These are phyloP conservation scores for Aphodius granarius DNA, from an alignment of 2,888 invertebrate genomes.

Conservation along the genomic window DNA sequence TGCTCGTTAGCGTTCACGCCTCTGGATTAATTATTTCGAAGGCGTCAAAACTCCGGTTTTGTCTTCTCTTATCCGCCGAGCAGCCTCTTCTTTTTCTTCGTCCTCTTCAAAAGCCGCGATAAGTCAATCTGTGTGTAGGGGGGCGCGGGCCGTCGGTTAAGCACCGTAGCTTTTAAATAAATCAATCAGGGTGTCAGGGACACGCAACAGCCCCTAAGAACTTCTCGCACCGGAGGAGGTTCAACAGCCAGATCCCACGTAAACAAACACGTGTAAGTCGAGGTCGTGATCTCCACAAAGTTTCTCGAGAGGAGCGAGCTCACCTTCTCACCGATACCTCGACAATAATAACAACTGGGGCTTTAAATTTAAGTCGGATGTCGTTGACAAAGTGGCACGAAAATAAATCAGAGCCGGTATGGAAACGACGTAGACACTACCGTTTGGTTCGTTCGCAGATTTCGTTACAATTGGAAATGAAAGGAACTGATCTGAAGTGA, in stretches of 20 bases:
- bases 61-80: not conserved
- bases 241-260: not conserved
- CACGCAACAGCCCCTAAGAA: slow-evolving; percentile 1
- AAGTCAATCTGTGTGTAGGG: slow-evolving; percentile 8
- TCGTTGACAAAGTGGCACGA: not conserved
- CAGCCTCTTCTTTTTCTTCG: too few relatives aligned
- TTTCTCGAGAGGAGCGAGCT: not conserved
- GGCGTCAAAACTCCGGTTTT: slow-evolving; percentile 5
- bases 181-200: slow-evolving; percentile 11
- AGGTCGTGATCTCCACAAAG: not conserved
- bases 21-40: slow-evolving; percentile 10
- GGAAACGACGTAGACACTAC: too few relatives aligned
- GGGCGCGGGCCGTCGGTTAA: slow-evolving; percentile 8
- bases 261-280: slow-evolving; percentile 13
- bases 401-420: not conserved
- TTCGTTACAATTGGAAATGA: too few relatives aligned
- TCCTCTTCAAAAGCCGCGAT: slow-evolving; percentile 6
- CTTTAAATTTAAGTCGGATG: not conserved
- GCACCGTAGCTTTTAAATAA: slow-evolving; percentile 13
- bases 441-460: too few relatives aligned
- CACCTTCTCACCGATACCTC: not conserved
- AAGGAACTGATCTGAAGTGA: too few relatives aligned
- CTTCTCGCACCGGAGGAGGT: not conserved
- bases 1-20: slow-evolving; percentile 13
- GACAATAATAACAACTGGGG: not conserved